These are phyloP conservation scores for Accipiter fasciatus DNA, from an alignment of 2,797 vertebrate species.

Conservation along the genomic window DNA sequence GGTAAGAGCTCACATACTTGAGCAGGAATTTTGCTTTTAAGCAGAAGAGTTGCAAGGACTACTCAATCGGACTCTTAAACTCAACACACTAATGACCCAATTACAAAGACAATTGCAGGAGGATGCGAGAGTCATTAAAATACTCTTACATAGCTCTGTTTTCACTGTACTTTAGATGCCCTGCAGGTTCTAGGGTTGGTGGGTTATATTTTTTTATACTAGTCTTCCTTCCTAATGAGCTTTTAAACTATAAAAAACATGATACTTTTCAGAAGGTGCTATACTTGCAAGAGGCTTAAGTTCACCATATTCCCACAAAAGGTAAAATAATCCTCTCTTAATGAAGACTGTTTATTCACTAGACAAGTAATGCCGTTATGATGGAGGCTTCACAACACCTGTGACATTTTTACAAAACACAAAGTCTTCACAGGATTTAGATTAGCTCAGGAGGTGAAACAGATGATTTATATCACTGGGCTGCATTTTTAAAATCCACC, in stretches of 20 bases:
- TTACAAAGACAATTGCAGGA: not conserved
- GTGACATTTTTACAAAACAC: not conserved
- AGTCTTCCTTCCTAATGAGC: not conserved
- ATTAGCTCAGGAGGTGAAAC: not conserved
- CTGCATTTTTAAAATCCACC: not conserved
- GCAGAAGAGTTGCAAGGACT: not conserved
- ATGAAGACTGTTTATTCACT: not conserved
- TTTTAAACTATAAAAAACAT: not conserved
- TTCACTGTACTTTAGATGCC: not conserved
- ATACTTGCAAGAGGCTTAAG: not conserved
- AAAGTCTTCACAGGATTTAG: not conserved
- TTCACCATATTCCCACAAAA: not conserved
- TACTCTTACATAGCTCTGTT: not conserved
- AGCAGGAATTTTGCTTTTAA: not conserved
- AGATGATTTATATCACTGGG: not conserved
- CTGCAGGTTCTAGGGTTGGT: not conserved
- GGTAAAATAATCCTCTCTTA: not conserved
- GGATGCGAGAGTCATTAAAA: not conserved
- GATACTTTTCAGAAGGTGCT: not conserved
- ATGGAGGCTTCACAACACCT: not conserved
- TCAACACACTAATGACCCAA: not conserved
- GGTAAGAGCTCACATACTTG: not conserved
- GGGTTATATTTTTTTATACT: not conserved
- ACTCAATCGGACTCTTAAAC: not conserved
- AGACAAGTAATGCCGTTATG: not conserved